Percentiles rank a stretch among this genome's conserved stretches.
Evolutionary conservation across 1,140 invertebrate genomes (phyloP).

Genomic region (Dinoponera quadriceps): DNA sequence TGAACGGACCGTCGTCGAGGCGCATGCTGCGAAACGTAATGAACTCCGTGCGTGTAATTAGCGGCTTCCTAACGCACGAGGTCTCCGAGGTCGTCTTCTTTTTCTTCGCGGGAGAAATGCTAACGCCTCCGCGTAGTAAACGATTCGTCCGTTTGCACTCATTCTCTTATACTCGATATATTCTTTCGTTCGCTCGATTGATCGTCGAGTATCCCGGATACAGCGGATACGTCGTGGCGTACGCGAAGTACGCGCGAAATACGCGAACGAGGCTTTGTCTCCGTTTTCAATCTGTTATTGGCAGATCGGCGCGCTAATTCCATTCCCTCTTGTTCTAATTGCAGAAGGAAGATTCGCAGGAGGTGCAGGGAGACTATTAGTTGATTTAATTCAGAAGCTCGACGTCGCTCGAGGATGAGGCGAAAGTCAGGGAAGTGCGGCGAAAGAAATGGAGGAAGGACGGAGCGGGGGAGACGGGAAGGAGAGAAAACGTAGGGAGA

Average conservation of each 20-base stretch:
- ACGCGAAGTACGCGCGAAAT: not conserved
- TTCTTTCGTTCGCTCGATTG: not conserved
- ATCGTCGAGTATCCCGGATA: too few species aligned
- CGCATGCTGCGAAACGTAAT: conserved; percentile 16
- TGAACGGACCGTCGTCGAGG: not conserved
- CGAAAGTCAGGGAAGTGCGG: conserved; percentile 55
- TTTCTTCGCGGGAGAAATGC: not conserved
- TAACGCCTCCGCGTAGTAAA: not conserved
- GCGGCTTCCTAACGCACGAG: not conserved
- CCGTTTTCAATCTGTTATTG: not conserved
- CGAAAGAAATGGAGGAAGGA: conserved; percentile 39
- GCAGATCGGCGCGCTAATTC: conserved; percentile 35
- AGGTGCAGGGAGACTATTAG: conserved; percentile 54
- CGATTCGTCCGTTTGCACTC: not conserved
- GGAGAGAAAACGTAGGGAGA: not conserved
- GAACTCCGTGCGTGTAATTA: conserved; percentile 31
- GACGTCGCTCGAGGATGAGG: conserved; percentile 29
- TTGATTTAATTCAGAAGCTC: conserved; percentile 60
- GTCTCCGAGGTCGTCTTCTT: not conserved
- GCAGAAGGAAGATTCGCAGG: conserved; percentile 69
- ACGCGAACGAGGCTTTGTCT: too few species aligned
- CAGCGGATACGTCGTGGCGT: too few species aligned
- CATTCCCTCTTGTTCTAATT: conserved; percentile 50
- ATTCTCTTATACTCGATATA: not conserved
- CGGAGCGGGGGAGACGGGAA: not conserved